Conservation (phyloP, 1,140 invertebrate species). For the Drosophila sucinea region DNA sequence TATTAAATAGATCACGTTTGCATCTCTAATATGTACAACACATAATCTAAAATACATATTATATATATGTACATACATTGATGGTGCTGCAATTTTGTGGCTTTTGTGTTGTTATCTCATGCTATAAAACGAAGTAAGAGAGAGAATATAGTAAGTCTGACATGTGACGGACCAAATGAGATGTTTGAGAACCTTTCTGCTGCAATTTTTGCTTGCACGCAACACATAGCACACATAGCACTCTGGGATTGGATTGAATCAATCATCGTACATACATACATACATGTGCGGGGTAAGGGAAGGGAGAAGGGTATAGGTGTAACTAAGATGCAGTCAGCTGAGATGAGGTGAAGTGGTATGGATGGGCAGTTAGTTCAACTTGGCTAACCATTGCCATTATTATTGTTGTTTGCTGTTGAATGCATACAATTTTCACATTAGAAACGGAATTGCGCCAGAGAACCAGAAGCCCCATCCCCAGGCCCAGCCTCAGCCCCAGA, state of each 20-base stretch:
- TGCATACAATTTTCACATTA: slow-evolving; percentile 61
- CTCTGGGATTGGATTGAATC: slow-evolving; percentile 6
- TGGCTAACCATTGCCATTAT: slow-evolving; percentile 59
- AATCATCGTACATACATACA: not conserved
- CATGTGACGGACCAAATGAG: not conserved
- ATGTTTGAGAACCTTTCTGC: slow-evolving; percentile 5
- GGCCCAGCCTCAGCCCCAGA: slow-evolving; percentile 27
- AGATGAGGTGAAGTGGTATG: not conserved
- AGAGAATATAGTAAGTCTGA: not conserved
- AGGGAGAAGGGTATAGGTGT: not conserved
- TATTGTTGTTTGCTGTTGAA: slow-evolving; percentile 36
- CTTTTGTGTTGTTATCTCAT: slow-evolving; percentile 26
- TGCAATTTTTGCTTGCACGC: not conserved
- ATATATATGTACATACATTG: too few species aligned
- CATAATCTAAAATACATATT: not conserved
- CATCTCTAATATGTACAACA: too few species aligned
- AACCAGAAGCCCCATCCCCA: slow-evolving; percentile 32
- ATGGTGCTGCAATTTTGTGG: slow-evolving; percentile 4
- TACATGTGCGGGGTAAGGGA: not conserved
- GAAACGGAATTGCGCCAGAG: slow-evolving; percentile 49
- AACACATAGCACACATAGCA: not conserved
- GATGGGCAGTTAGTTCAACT: slow-evolving; percentile 57
- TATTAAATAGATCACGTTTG: too few species aligned
- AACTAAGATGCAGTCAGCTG: too few species aligned
- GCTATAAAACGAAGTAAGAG: not conserved